phyloP scores from a whole-genome alignment of 2,113 vertebrate genomes.

The Procapra przewalskii region DNA sequence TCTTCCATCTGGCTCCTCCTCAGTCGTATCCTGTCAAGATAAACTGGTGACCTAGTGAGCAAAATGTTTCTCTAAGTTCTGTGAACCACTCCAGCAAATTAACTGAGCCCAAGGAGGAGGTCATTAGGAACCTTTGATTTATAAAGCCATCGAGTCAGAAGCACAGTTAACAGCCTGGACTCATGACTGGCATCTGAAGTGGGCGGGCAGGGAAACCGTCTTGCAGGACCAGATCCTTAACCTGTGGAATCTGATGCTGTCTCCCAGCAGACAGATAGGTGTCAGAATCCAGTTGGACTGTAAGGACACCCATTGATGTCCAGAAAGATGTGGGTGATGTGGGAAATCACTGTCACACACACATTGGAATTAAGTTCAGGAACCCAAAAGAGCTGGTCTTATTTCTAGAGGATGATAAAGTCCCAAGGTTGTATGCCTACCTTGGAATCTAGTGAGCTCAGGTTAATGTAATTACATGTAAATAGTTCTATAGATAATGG shows the following conservation, averaged over 20 bases:
- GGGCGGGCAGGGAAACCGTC: neutral
- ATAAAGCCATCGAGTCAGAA: neutral
- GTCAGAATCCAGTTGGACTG: neutral
- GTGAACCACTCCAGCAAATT: neutral
- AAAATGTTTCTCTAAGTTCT: neutral
- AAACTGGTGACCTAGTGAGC: neutral
- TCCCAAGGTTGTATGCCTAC: neutral
- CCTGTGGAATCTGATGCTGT: neutral
- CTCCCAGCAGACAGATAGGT: neutral
- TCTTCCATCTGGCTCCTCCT: neutral
- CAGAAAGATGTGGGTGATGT: neutral
- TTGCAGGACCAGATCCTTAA: neutral
- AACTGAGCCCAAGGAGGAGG: neutral
- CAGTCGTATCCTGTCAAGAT: neutral
- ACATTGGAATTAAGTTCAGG: neutral
- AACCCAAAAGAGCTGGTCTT: neutral
- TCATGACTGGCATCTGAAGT: neutral
- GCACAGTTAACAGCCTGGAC: neutral
- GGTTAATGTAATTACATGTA: neutral
- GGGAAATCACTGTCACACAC: neutral
- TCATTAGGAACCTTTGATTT: neutral
- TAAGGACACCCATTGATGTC: neutral
- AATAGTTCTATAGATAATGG: neutral
- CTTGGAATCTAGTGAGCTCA: neutral
- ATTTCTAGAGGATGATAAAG: neutral